These are phyloP conservation scores for Schizotus pectinicornis DNA, from an alignment of 2,888 invertebrate genomes.

Conservation along the genomic window DNA sequence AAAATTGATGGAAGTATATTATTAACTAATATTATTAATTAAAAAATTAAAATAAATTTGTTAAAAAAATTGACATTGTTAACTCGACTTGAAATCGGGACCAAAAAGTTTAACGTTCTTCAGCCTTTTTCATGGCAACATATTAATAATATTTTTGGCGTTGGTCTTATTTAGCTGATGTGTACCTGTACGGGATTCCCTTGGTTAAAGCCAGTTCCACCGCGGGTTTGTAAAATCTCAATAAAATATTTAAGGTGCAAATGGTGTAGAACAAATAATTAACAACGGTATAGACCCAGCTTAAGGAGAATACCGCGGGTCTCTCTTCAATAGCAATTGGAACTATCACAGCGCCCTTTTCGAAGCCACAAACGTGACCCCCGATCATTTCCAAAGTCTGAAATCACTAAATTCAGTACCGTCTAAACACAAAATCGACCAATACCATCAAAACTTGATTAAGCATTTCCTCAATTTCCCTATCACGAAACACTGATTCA, in stretches of 20 bases:
- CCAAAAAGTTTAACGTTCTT: too few relatives aligned
- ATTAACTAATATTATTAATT: too few relatives aligned
- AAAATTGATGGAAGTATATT: too few relatives aligned
- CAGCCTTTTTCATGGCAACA: too few relatives aligned
- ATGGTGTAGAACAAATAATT: constrained; percentile 49
- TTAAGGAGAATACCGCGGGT: constrained; percentile 47
- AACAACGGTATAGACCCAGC: constrained; percentile 52
- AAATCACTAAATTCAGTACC: constrained; percentile 15
- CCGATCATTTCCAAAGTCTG: constrained; percentile 52
- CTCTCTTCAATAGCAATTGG: constrained; percentile 47
- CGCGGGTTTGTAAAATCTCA: constrained; percentile 46
- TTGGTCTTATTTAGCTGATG: too few relatives aligned
- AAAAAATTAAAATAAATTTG: too few relatives aligned
- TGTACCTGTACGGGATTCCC: constrained; percentile 56
- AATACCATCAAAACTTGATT: constrained; percentile 50
- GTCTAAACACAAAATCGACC: too few relatives aligned
- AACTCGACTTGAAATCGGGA: too few relatives aligned
- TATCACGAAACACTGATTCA: constrained; percentile 42
- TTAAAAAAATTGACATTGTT: too few relatives aligned
- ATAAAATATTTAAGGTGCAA: constrained; percentile 44
- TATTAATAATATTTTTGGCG: too few relatives aligned
- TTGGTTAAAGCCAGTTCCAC: constrained; percentile 43
- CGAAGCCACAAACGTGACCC: constrained; percentile 50
- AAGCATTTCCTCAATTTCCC: constrained; percentile 48
- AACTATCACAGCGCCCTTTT: constrained; percentile 42